Conservation (phyloP, 2,113 vertebrate genomes). For the Chrysemys picta region DNA sequence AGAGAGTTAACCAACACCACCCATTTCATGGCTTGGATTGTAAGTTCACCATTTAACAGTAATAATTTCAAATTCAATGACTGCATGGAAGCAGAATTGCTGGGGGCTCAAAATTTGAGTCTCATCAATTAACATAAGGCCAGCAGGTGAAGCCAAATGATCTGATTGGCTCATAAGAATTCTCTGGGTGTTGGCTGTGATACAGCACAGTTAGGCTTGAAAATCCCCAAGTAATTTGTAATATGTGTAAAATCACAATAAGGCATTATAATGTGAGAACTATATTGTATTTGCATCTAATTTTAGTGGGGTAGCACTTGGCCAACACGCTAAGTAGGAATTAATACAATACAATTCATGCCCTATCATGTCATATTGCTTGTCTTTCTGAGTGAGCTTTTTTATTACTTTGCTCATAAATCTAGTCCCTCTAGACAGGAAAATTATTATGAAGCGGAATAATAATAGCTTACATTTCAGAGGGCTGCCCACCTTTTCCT, state of each 20-base stretch:
- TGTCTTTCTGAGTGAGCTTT: not conserved
- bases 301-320: not conserved
- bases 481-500: not conserved
- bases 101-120: not conserved
- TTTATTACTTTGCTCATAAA: not conserved
- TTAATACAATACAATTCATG: not conserved
- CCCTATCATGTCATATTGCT: not conserved
- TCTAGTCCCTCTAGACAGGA: constrained; percentile 1
- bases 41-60: not conserved
- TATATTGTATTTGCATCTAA: not conserved
- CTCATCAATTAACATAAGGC: accelerated
- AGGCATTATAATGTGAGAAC: not conserved
- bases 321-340: not conserved
- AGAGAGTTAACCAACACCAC: not conserved
- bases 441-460: constrained; percentile 28
- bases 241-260: not conserved
- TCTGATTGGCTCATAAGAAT: accelerated
- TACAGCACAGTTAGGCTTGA: not conserved
- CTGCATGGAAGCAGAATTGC: not conserved
- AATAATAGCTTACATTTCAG: not conserved
- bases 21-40: not conserved
- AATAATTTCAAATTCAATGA: accelerated
- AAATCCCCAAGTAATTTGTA: not conserved
- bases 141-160: accelerated
- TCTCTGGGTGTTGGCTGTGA: accelerated